These are phyloP conservation scores for Achatina immaculata DNA, from an alignment of 1,140 invertebrate species.

Conservation along the genomic window DNA sequence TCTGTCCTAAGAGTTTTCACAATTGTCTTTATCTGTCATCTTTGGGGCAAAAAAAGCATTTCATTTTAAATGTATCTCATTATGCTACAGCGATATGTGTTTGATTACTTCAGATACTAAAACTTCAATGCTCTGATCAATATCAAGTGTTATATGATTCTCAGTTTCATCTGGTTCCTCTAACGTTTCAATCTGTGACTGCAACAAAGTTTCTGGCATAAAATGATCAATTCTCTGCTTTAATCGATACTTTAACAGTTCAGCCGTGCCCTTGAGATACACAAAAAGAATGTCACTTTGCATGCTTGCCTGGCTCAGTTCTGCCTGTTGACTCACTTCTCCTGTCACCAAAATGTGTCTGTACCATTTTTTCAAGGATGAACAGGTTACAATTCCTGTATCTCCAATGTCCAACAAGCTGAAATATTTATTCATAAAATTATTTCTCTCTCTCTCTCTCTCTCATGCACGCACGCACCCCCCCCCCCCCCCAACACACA, in stretches of 20 bases:
- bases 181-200: conserved; percentile 53
- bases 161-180: conserved; percentile 49
- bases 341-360: conserved; percentile 48
- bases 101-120: conserved; percentile 28
- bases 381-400: conserved; percentile 56
- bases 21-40: too few species aligned
- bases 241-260: conserved; percentile 41
- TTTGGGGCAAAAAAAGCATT: too few species aligned
- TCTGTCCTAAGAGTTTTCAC: too few species aligned
- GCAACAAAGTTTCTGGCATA: conserved; percentile 52
- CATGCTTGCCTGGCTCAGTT: not conserved
- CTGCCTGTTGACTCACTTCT: not conserved
- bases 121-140: conserved; percentile 32
- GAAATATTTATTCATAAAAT: too few species aligned
- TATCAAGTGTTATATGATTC: conserved; percentile 40
- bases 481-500: too few species aligned
- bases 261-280: conserved; percentile 46
- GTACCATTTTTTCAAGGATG: conserved; percentile 55
- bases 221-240: conserved; percentile 50
- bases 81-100: not conserved
- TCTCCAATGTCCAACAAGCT: conserved; percentile 37
- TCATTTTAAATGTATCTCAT: not conserved
- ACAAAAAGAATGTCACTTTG: conserved; percentile 45
- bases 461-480: too few species aligned
- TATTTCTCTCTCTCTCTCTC: too few species aligned